phyloP scores from a whole-genome alignment of 2,888 invertebrate species.

The Caradrina clavipalpis region DNA sequence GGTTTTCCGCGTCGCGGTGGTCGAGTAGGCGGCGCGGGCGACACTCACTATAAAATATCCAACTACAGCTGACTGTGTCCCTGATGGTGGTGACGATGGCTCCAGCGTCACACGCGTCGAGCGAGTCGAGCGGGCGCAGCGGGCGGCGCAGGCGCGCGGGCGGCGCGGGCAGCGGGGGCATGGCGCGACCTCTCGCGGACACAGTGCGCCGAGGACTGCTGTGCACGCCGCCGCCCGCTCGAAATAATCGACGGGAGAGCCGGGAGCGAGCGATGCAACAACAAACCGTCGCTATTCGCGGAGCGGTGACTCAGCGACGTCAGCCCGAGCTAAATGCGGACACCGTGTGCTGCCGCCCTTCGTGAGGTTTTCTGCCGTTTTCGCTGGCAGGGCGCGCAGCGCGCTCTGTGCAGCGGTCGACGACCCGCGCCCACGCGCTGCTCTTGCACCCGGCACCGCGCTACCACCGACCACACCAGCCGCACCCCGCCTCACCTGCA shows the following conservation, averaged over 20 bases:
- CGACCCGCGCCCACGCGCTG: slow-evolving; percentile 86
- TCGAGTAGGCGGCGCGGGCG: slow-evolving; percentile 61
- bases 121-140: slow-evolving; percentile 63
- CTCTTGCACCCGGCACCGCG: slow-evolving; percentile 83
- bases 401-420: slow-evolving; percentile 84
- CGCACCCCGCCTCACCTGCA: slow-evolving; percentile 47
- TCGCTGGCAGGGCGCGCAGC: slow-evolving; percentile 85
- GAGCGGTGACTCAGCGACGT: slow-evolving; percentile 88
- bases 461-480: slow-evolving; percentile 43
- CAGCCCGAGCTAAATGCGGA: slow-evolving; percentile 90
- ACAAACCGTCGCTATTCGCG: slow-evolving; percentile 89
- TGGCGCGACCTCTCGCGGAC: slow-evolving; percentile 83
- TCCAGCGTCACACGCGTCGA: slow-evolving; percentile 90
- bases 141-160: slow-evolving; percentile 79
- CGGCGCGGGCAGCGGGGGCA: slow-evolving; percentile 87
- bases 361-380: slow-evolving; percentile 88
- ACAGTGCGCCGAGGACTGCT: slow-evolving; percentile 86
- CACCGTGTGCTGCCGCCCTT: slow-evolving; percentile 89
- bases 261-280: slow-evolving; percentile 89
- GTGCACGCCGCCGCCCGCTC: slow-evolving; percentile 77
- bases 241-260: slow-evolving; percentile 87
- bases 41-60: slow-evolving; percentile 94
- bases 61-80: slow-evolving; percentile 93
- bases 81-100: slow-evolving; percentile 92
- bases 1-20: slow-evolving; percentile 59